Evolutionary conservation across 2,113 vertebrate genomes (phyloP).

Genomic region (Pygoscelis antarcticus): DNA sequence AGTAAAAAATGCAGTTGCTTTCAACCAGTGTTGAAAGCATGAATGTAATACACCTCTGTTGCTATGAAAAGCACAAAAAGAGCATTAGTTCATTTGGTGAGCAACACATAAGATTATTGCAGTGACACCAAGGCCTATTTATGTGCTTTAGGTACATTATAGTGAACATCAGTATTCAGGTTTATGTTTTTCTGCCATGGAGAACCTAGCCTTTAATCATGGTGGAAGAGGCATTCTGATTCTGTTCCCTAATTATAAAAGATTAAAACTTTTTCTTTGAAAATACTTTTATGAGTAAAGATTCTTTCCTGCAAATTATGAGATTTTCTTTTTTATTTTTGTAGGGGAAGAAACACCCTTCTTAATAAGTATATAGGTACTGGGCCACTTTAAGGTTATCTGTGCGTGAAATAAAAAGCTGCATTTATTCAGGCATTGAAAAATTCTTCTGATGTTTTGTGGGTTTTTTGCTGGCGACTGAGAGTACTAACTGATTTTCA

Average conservation of each 20-base stretch:
- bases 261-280: background rate
- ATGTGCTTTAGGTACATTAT: background rate
- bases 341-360: background rate
- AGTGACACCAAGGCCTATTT: background rate
- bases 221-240: background rate
- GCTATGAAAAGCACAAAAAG: background rate
- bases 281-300: background rate
- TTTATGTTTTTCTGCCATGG: background rate
- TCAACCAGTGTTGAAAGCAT: background rate
- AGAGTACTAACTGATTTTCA: slow-evolving; percentile 1
- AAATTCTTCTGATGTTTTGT: background rate
- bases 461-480: background rate
- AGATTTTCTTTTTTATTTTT: background rate
- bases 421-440: background rate
- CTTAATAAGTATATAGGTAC: background rate
- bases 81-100: background rate
- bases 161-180: background rate
- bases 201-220: background rate
- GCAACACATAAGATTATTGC: background rate
- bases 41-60: background rate
- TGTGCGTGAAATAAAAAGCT: background rate
- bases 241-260: background rate
- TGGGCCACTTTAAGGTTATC: background rate
- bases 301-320: background rate
- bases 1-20: background rate